Base-by-base conservation (phyloP, 2,888 invertebrate genomes). In the Colostygia pectinataria region DNA sequence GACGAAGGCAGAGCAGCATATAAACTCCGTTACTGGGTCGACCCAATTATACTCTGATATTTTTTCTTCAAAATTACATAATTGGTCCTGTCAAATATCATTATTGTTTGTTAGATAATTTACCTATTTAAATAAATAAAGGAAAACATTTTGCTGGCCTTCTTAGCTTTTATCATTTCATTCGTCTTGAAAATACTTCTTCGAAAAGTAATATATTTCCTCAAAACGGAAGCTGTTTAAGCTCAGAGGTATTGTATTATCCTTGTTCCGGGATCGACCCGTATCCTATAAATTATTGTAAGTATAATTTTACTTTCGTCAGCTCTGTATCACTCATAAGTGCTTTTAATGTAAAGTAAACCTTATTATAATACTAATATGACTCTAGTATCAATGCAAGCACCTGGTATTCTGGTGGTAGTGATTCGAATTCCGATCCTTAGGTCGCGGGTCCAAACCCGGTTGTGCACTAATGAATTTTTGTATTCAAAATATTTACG, bases 181-280 rank as follows among this genome's bases (percentile, higher is more conserved):
- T 20, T 2, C 1, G 5, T 6, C 6, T 20, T 2, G 4, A 20
- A 29, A 8, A 8, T 29, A 3, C n/a, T 31, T 15, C n/a, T 8
- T 4, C 12, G 31, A 15, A 31, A 31, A 14, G 15, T 72, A 12
- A 37, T 20, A 38, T 39, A 24, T 25, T 34, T 13, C 14, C 25
- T 15, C 15, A 15, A 31, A 24, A 13, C 12, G 31, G 29, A 37
- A 31, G 18, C 24, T 24, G 15, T 28, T 23, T 23, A 36, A 36
- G 20, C 31, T 36, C 10, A 9, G 12, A 44, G 24, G 12, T 37
- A 31, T 38, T 38, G 15, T 27, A 42, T 18, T 43, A 43, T 28
- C 42, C 37, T 31, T 24, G 14, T 40, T 40, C 24, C 27, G 5
- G 23, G 24, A 14, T 13, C 34, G 10, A 15, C 37, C 12, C 14